Evolutionary conservation across 2,113 vertebrate species (phyloP).

Genomic region (Heterotilapia buettikoferi): DNA sequence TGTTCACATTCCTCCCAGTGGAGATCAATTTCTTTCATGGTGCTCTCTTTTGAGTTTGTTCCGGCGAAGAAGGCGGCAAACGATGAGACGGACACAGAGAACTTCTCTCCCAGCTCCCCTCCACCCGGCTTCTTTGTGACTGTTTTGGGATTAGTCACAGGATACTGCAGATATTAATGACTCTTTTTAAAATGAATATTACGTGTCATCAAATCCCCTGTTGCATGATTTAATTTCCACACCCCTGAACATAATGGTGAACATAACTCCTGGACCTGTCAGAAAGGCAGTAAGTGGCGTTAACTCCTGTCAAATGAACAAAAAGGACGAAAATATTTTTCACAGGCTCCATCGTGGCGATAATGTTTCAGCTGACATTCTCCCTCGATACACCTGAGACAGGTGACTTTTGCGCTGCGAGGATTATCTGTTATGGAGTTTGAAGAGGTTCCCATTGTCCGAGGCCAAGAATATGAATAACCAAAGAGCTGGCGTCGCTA

Average conservation of each 20-base stretch:
- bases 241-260: slow-evolving; percentile 50
- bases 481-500: slow-evolving; percentile 44
- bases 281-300: slow-evolving; percentile 52
- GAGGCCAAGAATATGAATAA: slow-evolving; percentile 58
- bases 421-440: slow-evolving; percentile 67
- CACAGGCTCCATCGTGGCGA: slow-evolving; percentile 34
- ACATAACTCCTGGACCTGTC: slow-evolving; percentile 42
- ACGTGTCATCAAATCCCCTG: slow-evolving; percentile 62
- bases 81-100: neutral
- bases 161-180: slow-evolving; percentile 64
- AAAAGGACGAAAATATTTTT: slow-evolving; percentile 60
- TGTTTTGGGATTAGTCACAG: slow-evolving; percentile 66
- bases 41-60: slow-evolving; percentile 18
- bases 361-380: slow-evolving; percentile 75
- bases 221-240: slow-evolving; percentile 63
- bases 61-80: neutral
- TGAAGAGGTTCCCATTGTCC: slow-evolving; percentile 64
- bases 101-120: neutral
- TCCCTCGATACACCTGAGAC: slow-evolving; percentile 68
- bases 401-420: slow-evolving; percentile 62
- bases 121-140: slow-evolving; percentile 39
- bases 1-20: slow-evolving; percentile 2
- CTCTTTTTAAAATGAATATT: slow-evolving; percentile 59
- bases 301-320: slow-evolving; percentile 62
- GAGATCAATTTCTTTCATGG: slow-evolving; percentile 23